Evolutionary conservation across 2,113 vertebrate genomes (phyloP), one percentile per base, ranked within the genome.

Genomic region (Mola mola): DNA sequence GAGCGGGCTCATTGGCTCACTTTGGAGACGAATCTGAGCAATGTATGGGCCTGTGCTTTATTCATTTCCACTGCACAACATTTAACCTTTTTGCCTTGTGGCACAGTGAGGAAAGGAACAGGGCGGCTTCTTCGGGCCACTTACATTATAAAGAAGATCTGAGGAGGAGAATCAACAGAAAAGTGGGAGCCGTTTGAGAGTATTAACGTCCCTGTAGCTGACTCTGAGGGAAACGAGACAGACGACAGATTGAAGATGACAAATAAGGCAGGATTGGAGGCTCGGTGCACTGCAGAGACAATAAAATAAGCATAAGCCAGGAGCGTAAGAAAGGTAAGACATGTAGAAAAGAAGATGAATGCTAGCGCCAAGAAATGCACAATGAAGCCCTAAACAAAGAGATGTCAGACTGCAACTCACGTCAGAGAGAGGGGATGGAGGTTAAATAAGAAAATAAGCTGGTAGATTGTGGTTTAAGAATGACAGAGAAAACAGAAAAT

Each of bases 231-330:
- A 60, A 26, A 29, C 17, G 11, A 55, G 21, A 11, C 33, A 51
- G 29, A 37, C 1, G 0, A 33, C 41, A 66, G 41, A 60, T 57
- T 49, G 41, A 44, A 49, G 26, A 6, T 61, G 61, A 60, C 49
- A 17, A 24, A 26, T 48, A 20, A 33, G 9, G 10, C 29, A 6
- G 29, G 10, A 11, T 7, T 33, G 29, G 19, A 28, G 8, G 31
- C 8, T 51, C 2, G 4, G 15, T 29, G 17, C 36, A 24, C 47
- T 64, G 57, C 51, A 22, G 41, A 21, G 44, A 29, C 22, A 57
- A 65, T 8, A 19, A 31, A 59, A n/a, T n/a, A 36, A 33, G 37
- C 25, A 8, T 44, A 7, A 24, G n/a, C 21, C 24, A n/a, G n/a
- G n/a, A n/a, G n/a, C n/a, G n/a, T n/a, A n/a, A n/a, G n/a, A 16